Evolutionary conservation across 2,888 invertebrate species (phyloP), one percentile per base, ranked within the genome.

Genomic region (Ischnus inquisitorius): DNA sequence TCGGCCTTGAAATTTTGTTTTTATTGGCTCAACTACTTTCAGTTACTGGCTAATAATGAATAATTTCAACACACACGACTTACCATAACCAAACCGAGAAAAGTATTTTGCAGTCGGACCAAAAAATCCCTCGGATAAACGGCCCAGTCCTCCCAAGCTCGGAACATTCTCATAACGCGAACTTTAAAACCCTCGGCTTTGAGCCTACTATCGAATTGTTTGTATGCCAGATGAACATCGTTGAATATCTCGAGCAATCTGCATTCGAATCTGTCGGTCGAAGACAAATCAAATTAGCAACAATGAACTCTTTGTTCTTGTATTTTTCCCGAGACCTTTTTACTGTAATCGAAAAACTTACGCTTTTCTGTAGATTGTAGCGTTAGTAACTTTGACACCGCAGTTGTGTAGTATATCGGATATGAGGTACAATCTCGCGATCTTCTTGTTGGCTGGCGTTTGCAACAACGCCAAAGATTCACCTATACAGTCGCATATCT

Each of bases 371-470:
- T 97, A 99, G 91, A 97, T 98, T 72, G 98, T 98, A 0, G 99
- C 99, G 94, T 99, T 99, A 62, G 98, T 97, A 34, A 99, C 97
- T 95, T 98, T 98, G 5, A 98, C 98, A 85, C 98, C 97, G 92
- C 99, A 98, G 94, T 99, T 99, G 93, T 99, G 98, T 88, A 99
- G 95, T 87, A 99, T 97, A 94, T 99, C 99, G 2, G 98, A 98
- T 74, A 99, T 96, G 83, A 99, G 95, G 94, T 99, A 99, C 65
- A 99, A 95, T 79, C 99, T 95, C 8, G 98, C 98, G 87, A 98
- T 96, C 95, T 99, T 98, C 93, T 97, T 98, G 81, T 96, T 96
- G 22, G 98, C 95, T 72, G 96, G 95, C 0, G 99, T 99, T 89
- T 95, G 94, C 6, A 94, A 93, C 88, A 97, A 97, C 6, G 97